Base-by-base conservation (phyloP, 2,888 invertebrate genomes). In the Lochmaea capreae region DNA sequence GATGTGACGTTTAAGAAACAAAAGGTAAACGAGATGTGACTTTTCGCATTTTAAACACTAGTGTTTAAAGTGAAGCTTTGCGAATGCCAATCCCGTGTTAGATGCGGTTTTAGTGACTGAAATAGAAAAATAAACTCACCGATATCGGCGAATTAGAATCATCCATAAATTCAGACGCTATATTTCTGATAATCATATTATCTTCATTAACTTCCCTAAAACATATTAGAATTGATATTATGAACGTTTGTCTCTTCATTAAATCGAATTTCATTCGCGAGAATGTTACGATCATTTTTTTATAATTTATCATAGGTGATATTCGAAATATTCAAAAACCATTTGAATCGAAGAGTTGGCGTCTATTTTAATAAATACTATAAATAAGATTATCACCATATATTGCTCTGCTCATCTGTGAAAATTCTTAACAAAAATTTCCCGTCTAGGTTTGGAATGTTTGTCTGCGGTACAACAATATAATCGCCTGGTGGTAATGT, bases 181-280 rank as follows among this genome's bases (percentile, higher is more conserved):
- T 89, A 85, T 92, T 91, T 76, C 92, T 88, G 76, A 92, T 90
- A 63, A 93, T 88, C 89, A 91, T 89, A 85, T 93, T 93, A 85
- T 93, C 93, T 83, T 93, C 93, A 85, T 93, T 93, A 72, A 92
- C 92, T 88, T 93, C 93, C 93, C 92, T 92, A 85, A 67, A 87
- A 76, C 10, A n/a, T 11, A 62, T 26, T 46, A 11, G 67, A 67
- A 39, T 67, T 10, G 1, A 65, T 14, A 57, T n/a, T 54, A 16
- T 57, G 6, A 42, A 4, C 26, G 4, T 33, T 33, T 33, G 26
- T 33, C 26, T 33, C 26, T 33, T 33, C 26, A 33, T 33, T 33
- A 33, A 33, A 33, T 33, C 4, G 26, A 33, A 33, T 3, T 5
- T 33, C 26, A 33, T 22, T 22, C 22, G 22, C 22, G 2, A 22